A percentile compares a stretch with the other conserved stretches of the same genome.
Conservation (phyloP, 2,113 vertebrate genomes). For the Physeter macrocephalus region DNA sequence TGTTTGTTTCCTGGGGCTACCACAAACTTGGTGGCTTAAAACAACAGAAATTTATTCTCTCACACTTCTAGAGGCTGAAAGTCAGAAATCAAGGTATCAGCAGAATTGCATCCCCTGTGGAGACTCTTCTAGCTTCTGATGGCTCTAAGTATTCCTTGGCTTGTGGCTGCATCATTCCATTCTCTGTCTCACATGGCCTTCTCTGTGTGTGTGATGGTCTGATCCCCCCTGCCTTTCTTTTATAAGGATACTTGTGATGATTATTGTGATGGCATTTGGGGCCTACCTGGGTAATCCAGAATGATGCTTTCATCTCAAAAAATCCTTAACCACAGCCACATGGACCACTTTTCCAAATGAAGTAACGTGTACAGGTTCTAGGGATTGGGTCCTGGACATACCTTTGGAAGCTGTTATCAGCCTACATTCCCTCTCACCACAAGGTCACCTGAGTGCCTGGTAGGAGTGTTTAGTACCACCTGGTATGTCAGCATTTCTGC, state of each 20-base stretch:
- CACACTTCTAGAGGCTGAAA: background rate
- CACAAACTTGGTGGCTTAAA: background rate
- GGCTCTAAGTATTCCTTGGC: background rate
- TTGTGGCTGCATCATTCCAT: background rate
- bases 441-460: background rate
- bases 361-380: background rate
- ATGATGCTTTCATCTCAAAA: background rate
- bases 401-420: background rate
- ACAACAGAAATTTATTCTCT: background rate
- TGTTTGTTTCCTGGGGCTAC: background rate
- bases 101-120: background rate
- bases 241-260: background rate
- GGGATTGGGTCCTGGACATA: background rate
- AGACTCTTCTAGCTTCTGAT: background rate
- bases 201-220: background rate
- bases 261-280: background rate
- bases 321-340: background rate
- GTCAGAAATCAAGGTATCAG: background rate
- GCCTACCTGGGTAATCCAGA: background rate
- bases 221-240: background rate
- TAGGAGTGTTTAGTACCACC: background rate
- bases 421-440: background rate
- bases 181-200: background rate
- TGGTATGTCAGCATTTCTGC: background rate
- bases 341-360: background rate